Base-by-base conservation (phyloP, 2,888 invertebrate genomes). In the Idaea aversata region DNA sequence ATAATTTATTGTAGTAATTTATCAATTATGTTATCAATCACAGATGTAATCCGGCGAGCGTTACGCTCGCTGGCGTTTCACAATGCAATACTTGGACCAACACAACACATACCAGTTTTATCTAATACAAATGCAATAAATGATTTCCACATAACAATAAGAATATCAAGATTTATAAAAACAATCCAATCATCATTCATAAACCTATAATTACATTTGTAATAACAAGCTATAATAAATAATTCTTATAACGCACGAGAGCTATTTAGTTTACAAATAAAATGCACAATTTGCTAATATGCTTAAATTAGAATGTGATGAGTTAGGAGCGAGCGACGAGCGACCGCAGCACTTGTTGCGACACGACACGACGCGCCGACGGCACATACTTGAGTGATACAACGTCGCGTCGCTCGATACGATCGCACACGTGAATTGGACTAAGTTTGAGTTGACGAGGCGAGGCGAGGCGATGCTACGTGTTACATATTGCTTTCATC, bases 211-310 rank as follows among this genome's bases (percentile, higher is more conserved):
- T 15, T 16, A 58, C 6, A 16, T 5, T 59, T 16, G 59, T 16
- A 58, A 59, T 25, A 59, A 59, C 76, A 71, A 71, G 72, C 66
- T 67, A 74, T 62, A 83, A 83, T 81, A 82, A 83, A 82, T 82
- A 81, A 73, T 73, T 74, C 84, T 86, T 87, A 87, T 83, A 73
- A 78, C 81, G 85, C 79, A 85, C 86, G 83, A 88, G 86, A 87
- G 85, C 85, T 90, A 89, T 88, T 78, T 90, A 89, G 85, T 88
- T 78, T 90, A 89, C 89, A 90, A 80, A 73, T 82, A 76, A 89
- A 89, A 90, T 90, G 87, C 88, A 84, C 77, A 82, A 86, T 87
- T 87, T 80, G 83, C 85, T 86, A 86, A 84, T 85, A 84, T 68
- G 79, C 83, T 83, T 86, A 86, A 72, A 80, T 77, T 83, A 88